A percentile compares a stretch with the other conserved stretches of the same genome.
phyloP scores from a whole-genome alignment of 2,113 vertebrate genomes.

The Pelecanus crispus region DNA sequence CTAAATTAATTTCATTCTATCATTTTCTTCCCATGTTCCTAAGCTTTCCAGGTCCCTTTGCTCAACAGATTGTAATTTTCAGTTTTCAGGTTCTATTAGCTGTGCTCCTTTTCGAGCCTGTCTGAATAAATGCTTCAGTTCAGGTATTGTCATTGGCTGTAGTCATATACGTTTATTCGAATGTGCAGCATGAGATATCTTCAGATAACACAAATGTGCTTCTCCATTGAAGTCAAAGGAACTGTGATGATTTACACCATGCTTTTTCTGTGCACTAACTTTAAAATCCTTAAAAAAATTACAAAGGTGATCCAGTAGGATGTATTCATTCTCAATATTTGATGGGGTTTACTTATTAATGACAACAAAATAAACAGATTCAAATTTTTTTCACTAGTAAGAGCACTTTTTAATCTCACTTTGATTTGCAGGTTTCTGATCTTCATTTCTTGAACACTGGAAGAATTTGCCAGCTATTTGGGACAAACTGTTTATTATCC shows the following conservation, averaged over 20 bases:
- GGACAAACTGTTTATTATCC: neutral
- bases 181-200: neutral
- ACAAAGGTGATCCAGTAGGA: neutral
- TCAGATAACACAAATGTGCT: neutral
- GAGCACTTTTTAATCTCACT: neutral
- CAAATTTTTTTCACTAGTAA: neutral
- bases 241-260: neutral
- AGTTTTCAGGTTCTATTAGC: neutral
- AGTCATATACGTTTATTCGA: neutral
- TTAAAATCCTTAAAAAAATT: neutral
- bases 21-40: neutral
- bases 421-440: slow-evolving; percentile 1
- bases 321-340: neutral
- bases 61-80: neutral
- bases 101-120: neutral
- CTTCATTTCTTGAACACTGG: neutral
- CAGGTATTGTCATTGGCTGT: neutral
- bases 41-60: neutral
- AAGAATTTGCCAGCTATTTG: neutral
- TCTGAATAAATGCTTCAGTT: neutral
- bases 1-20: neutral
- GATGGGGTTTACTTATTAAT: neutral
- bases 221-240: neutral
- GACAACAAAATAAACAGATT: neutral
- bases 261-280: neutral